Evolutionary conservation across 1,140 invertebrate genomes (phyloP).

Genomic region (Armadillidium nasatum): DNA sequence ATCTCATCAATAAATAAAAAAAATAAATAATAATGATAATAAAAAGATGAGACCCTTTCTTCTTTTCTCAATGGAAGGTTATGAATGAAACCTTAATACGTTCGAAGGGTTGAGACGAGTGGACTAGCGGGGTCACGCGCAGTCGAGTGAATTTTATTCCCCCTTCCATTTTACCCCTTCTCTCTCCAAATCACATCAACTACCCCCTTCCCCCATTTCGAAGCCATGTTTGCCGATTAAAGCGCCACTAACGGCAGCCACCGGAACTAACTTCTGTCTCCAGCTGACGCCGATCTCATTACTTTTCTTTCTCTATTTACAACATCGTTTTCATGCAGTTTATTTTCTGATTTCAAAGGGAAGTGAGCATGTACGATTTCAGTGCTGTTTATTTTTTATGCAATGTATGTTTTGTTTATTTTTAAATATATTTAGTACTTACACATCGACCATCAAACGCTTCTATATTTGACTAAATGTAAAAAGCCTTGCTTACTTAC

Average conservation of each 20-base stretch:
- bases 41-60: neutral
- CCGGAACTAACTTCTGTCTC: neutral
- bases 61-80: neutral
- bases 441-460: neutral
- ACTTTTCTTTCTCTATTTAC: constrained; percentile 1
- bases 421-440: too few relatives aligned
- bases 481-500: constrained; percentile 4
- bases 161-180: neutral
- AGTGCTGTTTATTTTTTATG: too few relatives aligned
- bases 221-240: constrained; percentile 9
- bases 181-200: constrained; percentile 3
- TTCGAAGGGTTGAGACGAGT: constrained; percentile 9
- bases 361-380: neutral
- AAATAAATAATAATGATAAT: neutral
- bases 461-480: neutral
- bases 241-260: neutral
- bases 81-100: constrained; percentile 5
- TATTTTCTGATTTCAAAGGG: neutral
- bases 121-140: constrained; percentile 6
- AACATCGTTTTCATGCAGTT: neutral
- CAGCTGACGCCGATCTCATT: neutral
- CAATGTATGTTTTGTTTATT: too few relatives aligned
- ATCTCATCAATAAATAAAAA: neutral
- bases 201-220: neutral
- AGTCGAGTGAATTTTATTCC: neutral